Evolutionary conservation across 2,113 vertebrate genomes (phyloP), one percentile per base, ranked within the genome.

Genomic region (Mionectes macconnelli): DNA sequence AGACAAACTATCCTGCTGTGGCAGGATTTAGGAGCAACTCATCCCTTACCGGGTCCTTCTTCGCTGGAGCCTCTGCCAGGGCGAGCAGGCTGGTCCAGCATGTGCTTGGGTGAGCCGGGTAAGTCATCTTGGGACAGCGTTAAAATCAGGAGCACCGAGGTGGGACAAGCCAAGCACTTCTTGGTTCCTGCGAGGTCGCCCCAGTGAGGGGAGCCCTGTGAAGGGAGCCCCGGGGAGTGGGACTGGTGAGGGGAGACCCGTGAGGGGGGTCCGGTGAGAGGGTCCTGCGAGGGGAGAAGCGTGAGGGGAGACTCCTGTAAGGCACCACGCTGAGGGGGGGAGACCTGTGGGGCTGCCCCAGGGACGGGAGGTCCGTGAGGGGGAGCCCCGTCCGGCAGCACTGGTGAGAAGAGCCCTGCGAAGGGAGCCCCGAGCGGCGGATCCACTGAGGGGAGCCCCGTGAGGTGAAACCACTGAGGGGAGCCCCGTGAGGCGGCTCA

Each of bases 141-240:
- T 69, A 31, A 82, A 68, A 60, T 6, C 39, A 53, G 47, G 49
- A 56, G 33, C 30, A 25, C 4, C 8, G 6, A 44, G 14, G 10
- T 24, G 62, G 35, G 53, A 60, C 8, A n/a, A 73, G 49, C 27
- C 52, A n/a, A 45, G 23, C 9, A 60, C 25, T n/a, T 10, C 42
- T 55, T 14, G 3, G 1, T 8, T 44, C 50, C n/a, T 12, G 8
- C 2, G 14, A 42, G 17, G 5, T 8, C 30, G 44, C 8, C 14
- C 7, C 5, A 11, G 37, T 25, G 59, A 73, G 7, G 16, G 49
- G 21, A 57, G 30, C 10, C 47, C 62, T 4, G 10, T 20, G 52
- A 80, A 13, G 28, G n/a, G 22, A 73, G 12, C 25, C n/a, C 23
- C 6, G 7, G 27, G 12, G 15, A 8, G 25, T 5, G 27, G 12